Conservation (phyloP, 2,888 invertebrate species). For the Monoplex corrugatus region DNA sequence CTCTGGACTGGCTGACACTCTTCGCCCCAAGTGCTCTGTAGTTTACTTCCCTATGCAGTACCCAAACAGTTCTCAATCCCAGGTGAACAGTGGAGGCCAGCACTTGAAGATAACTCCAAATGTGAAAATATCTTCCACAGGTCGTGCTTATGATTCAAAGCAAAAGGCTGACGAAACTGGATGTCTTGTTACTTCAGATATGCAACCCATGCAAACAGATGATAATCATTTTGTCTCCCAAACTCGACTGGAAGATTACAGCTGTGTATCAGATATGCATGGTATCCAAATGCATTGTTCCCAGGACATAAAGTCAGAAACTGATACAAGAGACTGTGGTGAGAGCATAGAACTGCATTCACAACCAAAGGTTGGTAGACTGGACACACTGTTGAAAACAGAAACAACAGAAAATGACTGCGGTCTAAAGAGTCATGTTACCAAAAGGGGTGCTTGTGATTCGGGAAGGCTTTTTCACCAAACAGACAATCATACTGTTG, state of each 20-base stretch:
- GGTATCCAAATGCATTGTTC: not conserved
- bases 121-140: not conserved
- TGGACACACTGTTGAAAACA: not conserved
- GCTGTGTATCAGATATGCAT: not conserved
- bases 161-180: not conserved
- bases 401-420: not conserved
- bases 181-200: not conserved
- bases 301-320: not conserved
- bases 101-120: too few species aligned
- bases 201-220: not conserved
- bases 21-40: slow-evolving; percentile 86
- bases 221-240: not conserved
- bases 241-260: not conserved
- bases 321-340: not conserved
- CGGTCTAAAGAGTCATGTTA: too few species aligned
- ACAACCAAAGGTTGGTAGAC: not conserved
- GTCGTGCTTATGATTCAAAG: not conserved
- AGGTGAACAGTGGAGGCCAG: not conserved
- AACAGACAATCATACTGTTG: too few species aligned
- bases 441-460: too few species aligned
- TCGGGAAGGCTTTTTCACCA: too few species aligned
- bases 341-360: not conserved
- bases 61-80: not conserved
- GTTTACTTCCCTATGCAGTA: slow-evolving; percentile 81
- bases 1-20: slow-evolving; percentile 83